Evolutionary conservation across 2,113 vertebrate species (phyloP), one percentile per base, ranked within the genome.

Genomic region (Grammomys dolichurus): DNA sequence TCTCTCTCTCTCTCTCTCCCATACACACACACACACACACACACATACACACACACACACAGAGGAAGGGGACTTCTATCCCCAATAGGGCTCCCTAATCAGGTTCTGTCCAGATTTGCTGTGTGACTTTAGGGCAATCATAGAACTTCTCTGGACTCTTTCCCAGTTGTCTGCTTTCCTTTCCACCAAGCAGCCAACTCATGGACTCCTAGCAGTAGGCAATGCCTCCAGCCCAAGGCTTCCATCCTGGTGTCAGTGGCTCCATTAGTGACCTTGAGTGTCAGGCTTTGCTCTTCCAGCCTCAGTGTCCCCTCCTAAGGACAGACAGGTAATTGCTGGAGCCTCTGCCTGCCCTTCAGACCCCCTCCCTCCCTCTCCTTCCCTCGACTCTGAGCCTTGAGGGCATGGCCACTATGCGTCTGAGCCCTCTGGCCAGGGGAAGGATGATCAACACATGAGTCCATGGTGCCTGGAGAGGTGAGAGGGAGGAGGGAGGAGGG

Each of bases 221-320:
- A 0, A 12, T 14, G 19, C 33, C 13, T 2, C 36, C 36, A n/a
- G 13, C 9, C 28, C n/a, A 36, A 3, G 40, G 17, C 36, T 58
- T 67, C 33, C 8, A 11, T 7, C 69, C 12, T 40, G 67, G 60
- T 22, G 60, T 60, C 13, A 75, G 65, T 33, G 22, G 65, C 40
- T 20, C 11, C 24, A 22, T 12, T 33, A n/a, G 67, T 36, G 65
- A 76, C n/a, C 54, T 67, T 11, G 26, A 78, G 40, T 73, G 12
- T 36, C 14, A 33, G 69, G 17, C 12, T 75, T 6, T 63, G 0
- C 17, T 73, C 24, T 20, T 3, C 70, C 84, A 17, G 3, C 24
- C 36, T 54, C 54, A 9, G 48, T 5, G 2, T 43, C 3, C 51
- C 54, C 84, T 80, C 63, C 11, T n/a, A 24, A 11, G 48, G 70